These are phyloP conservation scores for Apis laboriosa DNA, from an alignment of 1,140 invertebrate species.

Conservation along the genomic window DNA sequence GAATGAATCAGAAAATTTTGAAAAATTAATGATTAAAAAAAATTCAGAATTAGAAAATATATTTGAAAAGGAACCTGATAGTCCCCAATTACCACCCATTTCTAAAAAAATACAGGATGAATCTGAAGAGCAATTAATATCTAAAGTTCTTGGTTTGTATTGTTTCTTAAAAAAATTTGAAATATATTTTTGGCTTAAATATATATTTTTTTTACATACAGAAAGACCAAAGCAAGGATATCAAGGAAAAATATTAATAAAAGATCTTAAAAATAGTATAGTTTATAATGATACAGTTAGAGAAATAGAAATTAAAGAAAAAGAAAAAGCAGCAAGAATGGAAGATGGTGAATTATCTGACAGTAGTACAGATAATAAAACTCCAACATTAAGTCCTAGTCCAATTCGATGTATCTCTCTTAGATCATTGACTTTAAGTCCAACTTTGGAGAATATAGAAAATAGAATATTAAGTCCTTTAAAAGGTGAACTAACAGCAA, in stretches of 20 bases:
- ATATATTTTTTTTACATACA: constrained; percentile 44
- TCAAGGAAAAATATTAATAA: constrained; percentile 82
- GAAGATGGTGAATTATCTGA: constrained; percentile 85
- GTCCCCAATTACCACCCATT: constrained; percentile 68
- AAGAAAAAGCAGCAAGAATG: constrained; percentile 83
- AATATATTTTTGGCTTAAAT: not conserved
- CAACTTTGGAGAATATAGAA: constrained; percentile 54
- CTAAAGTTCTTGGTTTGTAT: constrained; percentile 78
- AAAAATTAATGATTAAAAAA: constrained; percentile 47
- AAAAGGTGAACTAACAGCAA: constrained; percentile 67
- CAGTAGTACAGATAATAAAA: constrained; percentile 81
- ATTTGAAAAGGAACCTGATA: constrained; percentile 44
- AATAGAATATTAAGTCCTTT: constrained; percentile 41
- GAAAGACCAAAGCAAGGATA: constrained; percentile 74
- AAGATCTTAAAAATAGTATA: constrained; percentile 85
- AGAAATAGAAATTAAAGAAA: constrained; percentile 84
- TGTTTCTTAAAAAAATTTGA: constrained; percentile 20
- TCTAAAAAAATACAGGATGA: constrained; percentile 70
- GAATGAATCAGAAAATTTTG: constrained; percentile 25
- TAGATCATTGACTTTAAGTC: constrained; percentile 54
- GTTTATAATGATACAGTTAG: constrained; percentile 86
- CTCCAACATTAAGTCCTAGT: constrained; percentile 74
- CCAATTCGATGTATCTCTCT: constrained; percentile 55
- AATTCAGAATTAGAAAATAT: constrained; percentile 43
- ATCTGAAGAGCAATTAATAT: constrained; percentile 74